Conservation (phyloP, 2,113 vertebrate species). For the Lampris incognitus region DNA sequence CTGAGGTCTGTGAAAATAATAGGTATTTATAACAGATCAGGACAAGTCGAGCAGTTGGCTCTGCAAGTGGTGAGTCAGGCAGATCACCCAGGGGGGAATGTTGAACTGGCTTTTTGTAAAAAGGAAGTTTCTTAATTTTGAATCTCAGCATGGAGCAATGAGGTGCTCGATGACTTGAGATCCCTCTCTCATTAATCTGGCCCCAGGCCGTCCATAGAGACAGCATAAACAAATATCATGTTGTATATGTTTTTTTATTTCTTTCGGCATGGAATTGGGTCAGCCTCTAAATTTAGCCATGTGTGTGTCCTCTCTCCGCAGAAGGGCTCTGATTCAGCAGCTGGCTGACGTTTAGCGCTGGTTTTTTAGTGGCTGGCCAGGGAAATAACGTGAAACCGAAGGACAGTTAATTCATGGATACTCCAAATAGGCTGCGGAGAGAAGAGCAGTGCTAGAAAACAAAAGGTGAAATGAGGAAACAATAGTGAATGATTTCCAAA, state of each 20-base stretch:
- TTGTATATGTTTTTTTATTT: conserved; percentile 62
- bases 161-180: conserved; percentile 63
- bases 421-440: background rate
- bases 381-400: conserved; percentile 27
- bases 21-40: too few relatives aligned
- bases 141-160: conserved; percentile 70
- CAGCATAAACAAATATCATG: conserved; percentile 39
- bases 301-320: conserved; percentile 50
- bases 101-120: background rate
- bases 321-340: conserved; percentile 51
- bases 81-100: background rate
- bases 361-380: conserved; percentile 55
- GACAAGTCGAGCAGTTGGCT: too few relatives aligned
- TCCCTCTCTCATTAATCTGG: conserved; percentile 70
- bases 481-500: conserved; percentile 64
- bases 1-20: too few relatives aligned
- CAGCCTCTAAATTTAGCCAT: conserved; percentile 82
- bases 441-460: conserved; percentile 24
- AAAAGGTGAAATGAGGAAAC: conserved; percentile 25
- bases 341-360: conserved; percentile 44
- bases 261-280: conserved; percentile 82
- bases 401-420: conserved; percentile 28
- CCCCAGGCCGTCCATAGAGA: conserved; percentile 61
- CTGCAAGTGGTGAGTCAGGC: background rate
- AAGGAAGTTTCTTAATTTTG: conserved; percentile 36